These are phyloP conservation scores for Nemapogon koenigi DNA, from an alignment of 2,888 invertebrate species.

Conservation along the genomic window DNA sequence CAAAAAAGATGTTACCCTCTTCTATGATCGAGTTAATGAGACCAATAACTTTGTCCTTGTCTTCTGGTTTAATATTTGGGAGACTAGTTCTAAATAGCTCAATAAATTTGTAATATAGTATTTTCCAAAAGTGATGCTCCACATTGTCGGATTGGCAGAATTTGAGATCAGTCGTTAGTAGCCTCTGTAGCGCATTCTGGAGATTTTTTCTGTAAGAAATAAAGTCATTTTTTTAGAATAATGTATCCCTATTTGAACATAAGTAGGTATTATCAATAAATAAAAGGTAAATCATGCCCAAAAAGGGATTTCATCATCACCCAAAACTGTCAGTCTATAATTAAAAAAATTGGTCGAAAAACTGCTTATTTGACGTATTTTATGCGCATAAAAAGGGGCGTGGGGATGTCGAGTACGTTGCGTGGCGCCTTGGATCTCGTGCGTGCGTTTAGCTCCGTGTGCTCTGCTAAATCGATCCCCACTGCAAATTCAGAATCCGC, in stretches of 20 bases:
- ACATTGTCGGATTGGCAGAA: slow-evolving; percentile 87
- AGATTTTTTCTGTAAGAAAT: slow-evolving; percentile 57
- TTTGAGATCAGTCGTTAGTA: slow-evolving; percentile 80
- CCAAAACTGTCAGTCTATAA: too few relatives aligned
- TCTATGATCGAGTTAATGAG: slow-evolving; percentile 75
- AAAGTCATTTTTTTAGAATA: slow-evolving; percentile 1
- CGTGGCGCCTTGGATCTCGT: too few relatives aligned
- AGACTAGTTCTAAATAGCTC: slow-evolving; percentile 79
- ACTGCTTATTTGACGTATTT: too few relatives aligned
- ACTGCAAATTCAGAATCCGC: too few relatives aligned
- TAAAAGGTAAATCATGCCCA: too few relatives aligned
- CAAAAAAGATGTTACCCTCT: slow-evolving; percentile 81
- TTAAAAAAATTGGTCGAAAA: too few relatives aligned
- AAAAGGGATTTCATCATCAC: too few relatives aligned
- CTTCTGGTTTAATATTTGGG: slow-evolving; percentile 64
- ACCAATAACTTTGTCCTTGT: slow-evolving; percentile 70
- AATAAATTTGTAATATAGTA: slow-evolving; percentile 86
- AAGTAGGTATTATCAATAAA: too few relatives aligned
- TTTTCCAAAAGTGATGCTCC: slow-evolving; percentile 91
- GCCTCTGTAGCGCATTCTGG: slow-evolving; percentile 70
- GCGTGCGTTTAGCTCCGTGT: too few relatives aligned
- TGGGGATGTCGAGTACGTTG: too few relatives aligned
- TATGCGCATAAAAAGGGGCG: too few relatives aligned
- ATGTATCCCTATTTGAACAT: neutral
- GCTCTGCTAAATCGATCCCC: too few relatives aligned